Base-by-base conservation (phyloP, 92 coral and sea anemone genomes). In the Palythoa grandiflora region DNA sequence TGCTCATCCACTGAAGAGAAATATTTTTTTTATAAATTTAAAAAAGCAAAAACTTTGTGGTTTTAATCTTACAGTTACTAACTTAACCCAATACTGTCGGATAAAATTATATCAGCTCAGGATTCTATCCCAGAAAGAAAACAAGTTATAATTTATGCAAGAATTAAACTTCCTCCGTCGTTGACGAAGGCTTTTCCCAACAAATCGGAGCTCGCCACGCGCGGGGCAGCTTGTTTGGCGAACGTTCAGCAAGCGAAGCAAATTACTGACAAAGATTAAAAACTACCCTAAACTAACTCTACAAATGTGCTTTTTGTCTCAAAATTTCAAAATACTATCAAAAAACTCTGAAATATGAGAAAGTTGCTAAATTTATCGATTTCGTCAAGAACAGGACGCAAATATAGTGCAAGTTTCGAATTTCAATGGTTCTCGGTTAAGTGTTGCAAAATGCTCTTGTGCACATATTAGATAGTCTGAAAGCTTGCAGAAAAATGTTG, bases 161-260 rank as follows among this genome's bases (percentile, higher is more conserved):
- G 86, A 66, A 28, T 28, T 44, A 47, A 39, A 47, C 86, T 79
- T 55, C 21, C 2, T 28, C 75, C 3, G n/a, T 60, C n/a, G 52
- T 59, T 36, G 15, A 60, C 11, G 72, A 59, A 14, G 72, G 84
- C 84, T 66, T 44, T 47, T 81, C 38, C 86, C 86, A 35, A 81
- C 86, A 81, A 81, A 81, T 81, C 13, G 75, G 47, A 66, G 75
- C 75, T 81, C 86, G 86, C 61, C 86, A 81, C 86, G 86, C 85
- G 60, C 73, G 28, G 75, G 65, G 19, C 60, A 47, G 37, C 40
- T 39, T 7, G 9, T n/a, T n/a, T 9, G 2, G 35, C 21, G 6
- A 14, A 3, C 15, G 6, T 3, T 11, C 71, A 15, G 60, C 17
- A 11, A 47, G 39, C 10, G 17, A 48, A 39, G 6, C 9, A 78